These are phyloP conservation scores for Pachymerium ferrugineum DNA, from an alignment of 2,888 invertebrate genomes.

Conservation along the genomic window DNA sequence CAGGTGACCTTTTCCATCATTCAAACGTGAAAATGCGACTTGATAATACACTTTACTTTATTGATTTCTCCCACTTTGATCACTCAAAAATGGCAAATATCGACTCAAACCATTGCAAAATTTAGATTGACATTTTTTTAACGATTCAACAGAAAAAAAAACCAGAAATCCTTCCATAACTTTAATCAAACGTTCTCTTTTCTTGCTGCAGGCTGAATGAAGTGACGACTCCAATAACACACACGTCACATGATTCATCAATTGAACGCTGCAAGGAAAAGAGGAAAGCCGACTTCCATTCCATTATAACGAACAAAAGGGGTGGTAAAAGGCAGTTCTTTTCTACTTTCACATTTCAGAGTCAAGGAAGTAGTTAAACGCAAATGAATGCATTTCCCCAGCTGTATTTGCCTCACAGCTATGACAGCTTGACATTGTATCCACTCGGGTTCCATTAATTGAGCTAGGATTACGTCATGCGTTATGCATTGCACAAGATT, in stretches of 20 bases:
- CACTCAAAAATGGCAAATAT: not conserved
- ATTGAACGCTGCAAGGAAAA: too few species aligned
- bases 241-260: too few species aligned
- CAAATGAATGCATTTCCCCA: not conserved
- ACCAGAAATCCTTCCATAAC: too few species aligned
- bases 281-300: too few species aligned
- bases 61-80: not conserved
- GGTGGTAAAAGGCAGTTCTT: not conserved
- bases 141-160: too few species aligned
- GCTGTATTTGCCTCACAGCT: not conserved
- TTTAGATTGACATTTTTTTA: not conserved
- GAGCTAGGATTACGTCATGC: not conserved
- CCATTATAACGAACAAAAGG: not conserved
- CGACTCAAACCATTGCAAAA: not conserved
- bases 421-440: not conserved
- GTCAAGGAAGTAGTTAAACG: not conserved
- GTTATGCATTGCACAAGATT: not conserved
- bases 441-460: not conserved
- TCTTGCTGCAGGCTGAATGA: too few species aligned
- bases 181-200: too few species aligned
- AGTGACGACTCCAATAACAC: too few species aligned
- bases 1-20: conserved; percentile 8
- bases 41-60: conserved; percentile 1
- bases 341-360: not conserved
- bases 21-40: not conserved